These are phyloP conservation scores for Micrastur ruficollis DNA, from an alignment of 2,797 vertebrate species.

Conservation along the genomic window DNA sequence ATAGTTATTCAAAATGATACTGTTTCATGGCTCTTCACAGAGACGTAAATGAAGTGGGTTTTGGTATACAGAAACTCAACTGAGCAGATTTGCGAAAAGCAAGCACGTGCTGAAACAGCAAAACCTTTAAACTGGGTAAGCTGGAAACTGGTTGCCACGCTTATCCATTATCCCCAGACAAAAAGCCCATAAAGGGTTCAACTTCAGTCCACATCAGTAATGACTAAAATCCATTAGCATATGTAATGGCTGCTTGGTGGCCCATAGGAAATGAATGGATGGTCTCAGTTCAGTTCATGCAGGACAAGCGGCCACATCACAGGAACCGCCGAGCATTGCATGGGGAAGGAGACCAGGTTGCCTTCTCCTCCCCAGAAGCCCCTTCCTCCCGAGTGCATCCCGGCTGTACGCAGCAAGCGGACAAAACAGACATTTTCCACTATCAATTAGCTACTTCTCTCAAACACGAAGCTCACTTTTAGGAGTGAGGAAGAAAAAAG, in stretches of 20 bases:
- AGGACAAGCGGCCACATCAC: background rate
- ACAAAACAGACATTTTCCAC: background rate
- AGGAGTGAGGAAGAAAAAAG: background rate
- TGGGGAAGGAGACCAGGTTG: background rate
- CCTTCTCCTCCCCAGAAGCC: background rate
- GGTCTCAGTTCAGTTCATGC: background rate
- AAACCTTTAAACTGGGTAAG: background rate
- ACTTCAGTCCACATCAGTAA: background rate
- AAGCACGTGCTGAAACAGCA: background rate
- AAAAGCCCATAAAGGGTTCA: background rate
- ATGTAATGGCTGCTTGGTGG: background rate
- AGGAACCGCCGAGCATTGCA: background rate
- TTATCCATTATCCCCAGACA: background rate
- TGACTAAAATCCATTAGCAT: background rate
- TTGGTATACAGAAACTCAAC: background rate
- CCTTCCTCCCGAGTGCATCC: background rate
- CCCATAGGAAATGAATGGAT: background rate
- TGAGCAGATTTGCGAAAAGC: background rate
- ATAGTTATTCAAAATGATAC: background rate
- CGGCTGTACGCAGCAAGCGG: rapidly evolving
- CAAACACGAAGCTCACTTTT: background rate
- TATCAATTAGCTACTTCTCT: background rate
- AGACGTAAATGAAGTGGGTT: background rate
- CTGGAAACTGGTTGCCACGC: background rate
- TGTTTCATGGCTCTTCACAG: background rate